Base-by-base conservation (phyloP, 2,888 invertebrate species). In the Amblyteles armatorius region DNA sequence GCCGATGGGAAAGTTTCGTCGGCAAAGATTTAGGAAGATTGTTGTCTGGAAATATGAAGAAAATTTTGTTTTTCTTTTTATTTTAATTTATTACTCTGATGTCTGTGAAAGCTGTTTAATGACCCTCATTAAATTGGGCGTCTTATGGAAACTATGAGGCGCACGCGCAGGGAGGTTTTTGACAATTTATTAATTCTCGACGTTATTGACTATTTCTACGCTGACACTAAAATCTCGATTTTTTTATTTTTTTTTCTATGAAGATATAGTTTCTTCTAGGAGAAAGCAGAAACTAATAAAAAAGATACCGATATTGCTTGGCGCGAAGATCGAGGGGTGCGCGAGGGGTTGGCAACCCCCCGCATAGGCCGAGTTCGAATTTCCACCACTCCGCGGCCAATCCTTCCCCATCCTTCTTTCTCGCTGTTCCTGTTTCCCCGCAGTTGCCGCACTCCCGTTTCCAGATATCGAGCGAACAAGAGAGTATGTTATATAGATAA, bases 401-500 rank as follows among this genome's bases (percentile, higher is more conserved):
- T 65, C 36, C 57, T 69, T 63, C 71, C 57, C 76, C 16, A 11
- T 19, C 73, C n/a, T 71, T 55, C 67, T 73, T 69, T 78, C 52
- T 55, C 73, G 57, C 50, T 48, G 50, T 63, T 26, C 40, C 72
- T 44, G 55, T 65, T 57, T 57, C 71, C 80, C n/a, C 72, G 57
- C 36, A 63, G 63, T 83, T 71, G 80, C 68, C 60, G 60, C 74
- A 77, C 85, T 57, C 86, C 80, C 69, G 88, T 87, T 86, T 86
- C 78, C 91, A 92, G 92, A 92, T 92, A 92, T 92, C 91, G 92
- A 92, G 91, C 92, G 92, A 90, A 88, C 88, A 88, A 87, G 87
- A 77, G 83, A 67, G 81, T 13, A 57, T 13, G 44, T 3, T 68
- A 71, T 85, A 86, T 87, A 86, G 86, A 86, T 87, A 76, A 86